Conservation (phyloP, 1,140 invertebrate species). For the Drosophila pruinosa region DNA sequence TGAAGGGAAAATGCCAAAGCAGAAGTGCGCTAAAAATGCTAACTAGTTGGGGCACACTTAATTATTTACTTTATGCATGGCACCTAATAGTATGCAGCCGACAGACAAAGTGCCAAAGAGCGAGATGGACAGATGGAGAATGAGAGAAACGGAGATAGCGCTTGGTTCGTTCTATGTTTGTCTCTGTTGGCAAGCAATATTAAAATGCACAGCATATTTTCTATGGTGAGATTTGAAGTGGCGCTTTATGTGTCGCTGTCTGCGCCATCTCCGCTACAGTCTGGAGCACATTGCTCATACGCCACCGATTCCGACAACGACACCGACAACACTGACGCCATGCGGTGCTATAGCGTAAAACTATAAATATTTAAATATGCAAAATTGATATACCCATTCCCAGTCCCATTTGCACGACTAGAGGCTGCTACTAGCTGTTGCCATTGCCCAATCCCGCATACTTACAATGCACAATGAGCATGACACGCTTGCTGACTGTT, state of each 20-base stretch:
- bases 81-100: slow-evolving; percentile 64
- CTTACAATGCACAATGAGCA: slow-evolving; percentile 94
- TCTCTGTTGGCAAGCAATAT: slow-evolving; percentile 46
- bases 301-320: slow-evolving; percentile 13
- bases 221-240: slow-evolving; percentile 70
- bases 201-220: slow-evolving; percentile 78
- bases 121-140: neutral
- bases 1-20: slow-evolving; percentile 5
- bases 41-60: slow-evolving; percentile 73
- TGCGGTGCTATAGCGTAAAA: slow-evolving; percentile 68
- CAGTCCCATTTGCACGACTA: neutral
- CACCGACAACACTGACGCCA: slow-evolving; percentile 31
- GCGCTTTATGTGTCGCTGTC: slow-evolving; percentile 60
- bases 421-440: neutral
- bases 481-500: slow-evolving; percentile 93
- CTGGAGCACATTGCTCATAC: slow-evolving; percentile 46
- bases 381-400: slow-evolving; percentile 67
- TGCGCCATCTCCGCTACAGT: slow-evolving; percentile 37
- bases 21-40: slow-evolving; percentile 65
- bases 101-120: slow-evolving; percentile 25
- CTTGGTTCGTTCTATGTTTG: neutral
- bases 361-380: slow-evolving; percentile 81
- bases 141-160: neutral
- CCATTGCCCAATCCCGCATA: slow-evolving; percentile 33
- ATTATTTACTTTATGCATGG: slow-evolving; percentile 79